Evolutionary conservation across 2,113 vertebrate genomes (phyloP).

Genomic region (Riparia riparia): DNA sequence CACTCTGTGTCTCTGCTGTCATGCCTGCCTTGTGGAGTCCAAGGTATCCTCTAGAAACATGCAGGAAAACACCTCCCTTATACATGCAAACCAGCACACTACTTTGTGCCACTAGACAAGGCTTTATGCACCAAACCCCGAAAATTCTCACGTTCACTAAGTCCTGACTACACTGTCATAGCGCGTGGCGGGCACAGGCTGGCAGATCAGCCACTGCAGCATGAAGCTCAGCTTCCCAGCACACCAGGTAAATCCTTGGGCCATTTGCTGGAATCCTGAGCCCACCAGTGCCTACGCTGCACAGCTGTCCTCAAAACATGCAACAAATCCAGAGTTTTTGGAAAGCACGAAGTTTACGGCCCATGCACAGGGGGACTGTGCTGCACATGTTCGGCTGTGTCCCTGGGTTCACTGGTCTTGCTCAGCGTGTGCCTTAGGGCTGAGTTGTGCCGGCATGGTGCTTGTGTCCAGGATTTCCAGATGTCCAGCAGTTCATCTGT

Average conservation of each 20-base stretch:
- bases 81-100: background rate
- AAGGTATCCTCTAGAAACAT: background rate
- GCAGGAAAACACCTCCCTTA: background rate
- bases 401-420: background rate
- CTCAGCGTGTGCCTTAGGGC: background rate
- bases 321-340: background rate
- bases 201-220: background rate
- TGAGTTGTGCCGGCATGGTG: background rate
- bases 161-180: background rate
- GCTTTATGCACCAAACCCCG: background rate
- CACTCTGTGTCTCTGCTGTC: background rate
- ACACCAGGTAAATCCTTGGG: background rate
- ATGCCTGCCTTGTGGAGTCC: background rate
- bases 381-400: background rate
- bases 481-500: background rate
- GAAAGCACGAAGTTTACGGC: background rate
- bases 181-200: accelerated
- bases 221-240: background rate
- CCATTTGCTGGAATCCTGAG: background rate
- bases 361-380: accelerated
- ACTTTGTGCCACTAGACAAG: background rate
- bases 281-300: background rate
- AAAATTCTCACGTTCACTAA: background rate
- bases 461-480: background rate
- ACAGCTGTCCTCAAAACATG: background rate